A percentile compares a stretch with the other conserved stretches of the same genome.
phyloP scores from a whole-genome alignment of 1,140 invertebrate genomes.

The Meloidogyne chitwoodi region DNA sequence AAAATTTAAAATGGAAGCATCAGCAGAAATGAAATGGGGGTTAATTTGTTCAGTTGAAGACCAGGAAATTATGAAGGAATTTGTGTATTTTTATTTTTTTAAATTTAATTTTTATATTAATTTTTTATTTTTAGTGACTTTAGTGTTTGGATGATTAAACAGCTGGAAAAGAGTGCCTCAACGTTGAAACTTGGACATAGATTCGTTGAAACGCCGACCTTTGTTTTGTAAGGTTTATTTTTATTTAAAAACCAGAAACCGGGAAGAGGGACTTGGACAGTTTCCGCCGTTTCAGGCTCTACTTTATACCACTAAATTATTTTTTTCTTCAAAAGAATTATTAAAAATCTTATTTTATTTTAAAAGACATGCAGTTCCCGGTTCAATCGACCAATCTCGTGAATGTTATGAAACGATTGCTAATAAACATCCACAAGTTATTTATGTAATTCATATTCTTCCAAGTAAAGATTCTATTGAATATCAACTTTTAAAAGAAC shows the following conservation, averaged over 20 bases:
- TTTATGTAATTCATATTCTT: conserved; percentile 28
- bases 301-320: too few relatives aligned
- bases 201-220: not conserved
- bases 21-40: conserved; percentile 23
- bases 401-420: conserved; percentile 10
- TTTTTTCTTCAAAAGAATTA: too few relatives aligned
- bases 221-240: conserved; percentile 19
- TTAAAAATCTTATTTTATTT: too few relatives aligned
- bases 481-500: conserved; percentile 24
- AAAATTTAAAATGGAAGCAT: not conserved
- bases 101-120: not conserved
- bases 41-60: conserved; percentile 20
- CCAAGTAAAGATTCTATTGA: conserved; percentile 22
- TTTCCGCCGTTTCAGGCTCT: not conserved
- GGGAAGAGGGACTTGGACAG: not conserved
- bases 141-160: conserved; percentile 16
- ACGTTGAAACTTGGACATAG: not conserved
- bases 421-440: conserved; percentile 16
- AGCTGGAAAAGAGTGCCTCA: conserved; percentile 1
- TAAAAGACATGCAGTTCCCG: conserved; percentile 11
- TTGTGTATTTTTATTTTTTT: conserved; percentile 10
- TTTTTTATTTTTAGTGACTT: conserved; percentile 20
- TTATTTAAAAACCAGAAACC: too few relatives aligned
- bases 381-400: not conserved
- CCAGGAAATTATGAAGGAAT: not conserved